phyloP scores from a whole-genome alignment of 2,888 invertebrate species.

The Hydriomena furcata region DNA sequence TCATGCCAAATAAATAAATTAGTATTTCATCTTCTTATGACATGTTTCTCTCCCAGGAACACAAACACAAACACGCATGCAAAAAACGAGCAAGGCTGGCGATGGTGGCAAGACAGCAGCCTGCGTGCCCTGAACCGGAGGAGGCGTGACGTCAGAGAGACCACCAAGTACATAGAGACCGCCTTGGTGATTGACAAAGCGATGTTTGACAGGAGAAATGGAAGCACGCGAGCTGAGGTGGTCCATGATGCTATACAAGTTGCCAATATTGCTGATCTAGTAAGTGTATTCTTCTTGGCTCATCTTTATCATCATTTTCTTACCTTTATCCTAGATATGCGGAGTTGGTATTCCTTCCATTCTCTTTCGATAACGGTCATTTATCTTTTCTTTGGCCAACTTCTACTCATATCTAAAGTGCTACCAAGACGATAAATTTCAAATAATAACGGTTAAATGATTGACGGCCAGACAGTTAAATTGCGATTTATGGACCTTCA shows the following conservation, averaged over 20 bases:
- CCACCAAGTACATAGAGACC: slow-evolving; percentile 97
- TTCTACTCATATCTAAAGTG: no score
- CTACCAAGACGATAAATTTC: no score
- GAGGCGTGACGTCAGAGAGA: slow-evolving; percentile 92
- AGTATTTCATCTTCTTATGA: neutral
- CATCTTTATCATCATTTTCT: neutral
- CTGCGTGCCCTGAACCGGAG: slow-evolving; percentile 61
- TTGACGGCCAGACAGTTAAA: no score
- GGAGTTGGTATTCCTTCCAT: no score
- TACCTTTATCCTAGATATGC: no score
- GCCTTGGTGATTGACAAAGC: slow-evolving; percentile 98
- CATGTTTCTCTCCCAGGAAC: slow-evolving; percentile 40
- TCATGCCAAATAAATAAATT: no score
- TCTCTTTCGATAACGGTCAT: no score
- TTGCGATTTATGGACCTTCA: no score
- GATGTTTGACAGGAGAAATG: slow-evolving; percentile 97
- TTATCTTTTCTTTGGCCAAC: no score
- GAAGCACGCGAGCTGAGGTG: slow-evolving; percentile 93
- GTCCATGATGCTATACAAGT: slow-evolving; percentile 98
- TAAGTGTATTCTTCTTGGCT: slow-evolving; percentile 74
- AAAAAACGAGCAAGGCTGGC: slow-evolving; percentile 61
- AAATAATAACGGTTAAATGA: no score
- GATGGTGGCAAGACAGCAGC: slow-evolving; percentile 71
- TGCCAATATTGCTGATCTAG: slow-evolving; percentile 98
- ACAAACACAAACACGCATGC: slow-evolving; percentile 43